Percentiles rank a stretch among this genome's conserved stretches.
These are phyloP conservation scores for Odontothrips loti DNA, from an alignment of 2,888 invertebrate species.

Conservation along the genomic window DNA sequence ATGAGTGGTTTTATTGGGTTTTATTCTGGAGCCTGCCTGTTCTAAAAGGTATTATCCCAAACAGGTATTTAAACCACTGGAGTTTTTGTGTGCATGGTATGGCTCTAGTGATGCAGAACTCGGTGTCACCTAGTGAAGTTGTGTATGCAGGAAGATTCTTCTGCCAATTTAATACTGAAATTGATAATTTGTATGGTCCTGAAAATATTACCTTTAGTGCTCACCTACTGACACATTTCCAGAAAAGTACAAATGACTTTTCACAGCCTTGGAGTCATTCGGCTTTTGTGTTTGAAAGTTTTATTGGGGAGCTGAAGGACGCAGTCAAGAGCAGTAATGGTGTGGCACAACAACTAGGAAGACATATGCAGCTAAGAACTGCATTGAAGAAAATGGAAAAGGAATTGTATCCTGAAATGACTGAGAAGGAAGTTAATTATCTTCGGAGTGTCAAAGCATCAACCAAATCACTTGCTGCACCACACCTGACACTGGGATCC, in stretches of 20 bases:
- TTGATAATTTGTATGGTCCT: constrained; percentile 28
- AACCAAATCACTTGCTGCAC: no score
- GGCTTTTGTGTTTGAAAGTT: background rate
- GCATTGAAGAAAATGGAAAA: background rate
- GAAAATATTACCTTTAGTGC: constrained; percentile 28
- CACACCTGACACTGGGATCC: no score
- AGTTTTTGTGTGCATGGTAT: constrained; percentile 35
- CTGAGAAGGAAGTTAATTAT: no score
- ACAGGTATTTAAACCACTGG: constrained; percentile 35
- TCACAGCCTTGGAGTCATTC: background rate
- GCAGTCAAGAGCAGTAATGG: background rate
- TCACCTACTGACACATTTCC: constrained; percentile 22
- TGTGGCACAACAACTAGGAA: background rate
- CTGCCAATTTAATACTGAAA: constrained; percentile 11
- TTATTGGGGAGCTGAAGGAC: background rate
- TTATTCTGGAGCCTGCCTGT: constrained; percentile 36
- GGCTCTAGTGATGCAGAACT: constrained; percentile 33
- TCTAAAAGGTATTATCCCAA: constrained; percentile 31
- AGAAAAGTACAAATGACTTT: background rate
- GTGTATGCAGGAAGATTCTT: constrained; percentile 31
- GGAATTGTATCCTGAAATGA: no score
- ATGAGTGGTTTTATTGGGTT: constrained; percentile 35
- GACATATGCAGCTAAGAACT: background rate
- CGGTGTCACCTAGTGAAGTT: constrained; percentile 34
- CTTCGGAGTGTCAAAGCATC: no score